Evolutionary conservation across 2,888 invertebrate species (phyloP).

Genomic region (Entomobrya proxima): DNA sequence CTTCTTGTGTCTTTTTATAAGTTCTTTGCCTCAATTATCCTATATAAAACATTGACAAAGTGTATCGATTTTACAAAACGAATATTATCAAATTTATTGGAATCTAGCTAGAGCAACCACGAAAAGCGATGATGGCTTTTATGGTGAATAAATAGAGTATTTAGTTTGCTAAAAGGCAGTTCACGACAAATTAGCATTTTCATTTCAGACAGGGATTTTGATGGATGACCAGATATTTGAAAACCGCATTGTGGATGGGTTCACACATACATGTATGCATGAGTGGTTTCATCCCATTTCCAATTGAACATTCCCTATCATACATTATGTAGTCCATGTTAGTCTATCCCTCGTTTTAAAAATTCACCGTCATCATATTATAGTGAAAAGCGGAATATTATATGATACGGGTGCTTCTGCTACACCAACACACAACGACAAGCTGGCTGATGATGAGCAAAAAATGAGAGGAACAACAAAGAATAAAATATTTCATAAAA

Average conservation of each 20-base stretch:
- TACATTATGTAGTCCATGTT: background rate
- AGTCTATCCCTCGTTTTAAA: background rate
- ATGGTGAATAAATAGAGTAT: constrained; percentile 1
- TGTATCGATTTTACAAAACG: too few relatives aligned
- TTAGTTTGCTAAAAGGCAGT: constrained; percentile 38
- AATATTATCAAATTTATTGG: too few relatives aligned
- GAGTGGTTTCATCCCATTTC: constrained; percentile 12
- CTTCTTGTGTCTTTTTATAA: too few relatives aligned
- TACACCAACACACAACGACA: background rate
- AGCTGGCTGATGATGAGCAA: constrained; percentile 59
- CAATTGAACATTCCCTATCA: background rate
- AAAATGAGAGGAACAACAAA: constrained; percentile 48
- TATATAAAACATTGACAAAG: too few relatives aligned
- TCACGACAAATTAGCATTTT: constrained; percentile 40
- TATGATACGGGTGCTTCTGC: background rate
- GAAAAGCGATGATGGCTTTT: background rate
- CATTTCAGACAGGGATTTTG: constrained; percentile 30
- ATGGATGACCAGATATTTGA: constrained; percentile 57
- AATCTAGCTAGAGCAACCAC: too few relatives aligned
- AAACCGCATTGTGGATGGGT: constrained; percentile 55
- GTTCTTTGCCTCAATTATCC: too few relatives aligned
- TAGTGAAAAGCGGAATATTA: background rate
- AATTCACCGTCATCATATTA: background rate
- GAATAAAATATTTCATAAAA: constrained; percentile 47
- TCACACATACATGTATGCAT: constrained; percentile 34